Percentiles rank a stretch among this genome's conserved stretches.
Evolutionary conservation across 2,888 invertebrate genomes (phyloP).

Genomic region (Rotaria macrura): DNA sequence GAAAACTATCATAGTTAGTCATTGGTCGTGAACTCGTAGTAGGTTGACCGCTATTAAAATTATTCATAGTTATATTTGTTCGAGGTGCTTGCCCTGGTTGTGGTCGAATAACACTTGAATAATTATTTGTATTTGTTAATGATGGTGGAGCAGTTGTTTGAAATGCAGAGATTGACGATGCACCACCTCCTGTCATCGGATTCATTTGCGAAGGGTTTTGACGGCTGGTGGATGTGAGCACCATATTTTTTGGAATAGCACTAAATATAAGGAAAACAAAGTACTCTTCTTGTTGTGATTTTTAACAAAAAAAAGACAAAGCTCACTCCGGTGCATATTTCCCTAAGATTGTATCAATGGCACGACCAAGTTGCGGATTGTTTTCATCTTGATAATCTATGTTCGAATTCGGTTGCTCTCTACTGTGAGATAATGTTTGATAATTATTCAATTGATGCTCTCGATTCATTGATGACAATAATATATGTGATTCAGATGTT

Average conservation of each 20-base stretch:
- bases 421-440: neutral
- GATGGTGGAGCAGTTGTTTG: neutral
- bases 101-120: neutral
- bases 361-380: neutral
- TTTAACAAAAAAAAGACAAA: neutral
- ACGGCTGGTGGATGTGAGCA: neutral
- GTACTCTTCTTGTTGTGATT: neutral
- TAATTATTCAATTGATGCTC: neutral
- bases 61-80: neutral
- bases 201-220: neutral
- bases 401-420: neutral
- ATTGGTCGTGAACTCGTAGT: neutral
- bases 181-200: neutral
- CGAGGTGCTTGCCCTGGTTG: neutral
- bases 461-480: neutral
- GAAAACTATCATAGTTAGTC: neutral
- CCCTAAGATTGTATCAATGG: neutral
- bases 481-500: neutral
- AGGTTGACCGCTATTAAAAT: neutral
- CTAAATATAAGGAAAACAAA: neutral
- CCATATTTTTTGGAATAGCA: neutral
- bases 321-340: conserved; percentile 8
- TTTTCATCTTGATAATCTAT: neutral
- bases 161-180: neutral
- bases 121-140: neutral